Evolutionary conservation across 2,113 vertebrate genomes (phyloP), one percentile per base, ranked within the genome.

Genomic region (Addax nasomaculatus): DNA sequence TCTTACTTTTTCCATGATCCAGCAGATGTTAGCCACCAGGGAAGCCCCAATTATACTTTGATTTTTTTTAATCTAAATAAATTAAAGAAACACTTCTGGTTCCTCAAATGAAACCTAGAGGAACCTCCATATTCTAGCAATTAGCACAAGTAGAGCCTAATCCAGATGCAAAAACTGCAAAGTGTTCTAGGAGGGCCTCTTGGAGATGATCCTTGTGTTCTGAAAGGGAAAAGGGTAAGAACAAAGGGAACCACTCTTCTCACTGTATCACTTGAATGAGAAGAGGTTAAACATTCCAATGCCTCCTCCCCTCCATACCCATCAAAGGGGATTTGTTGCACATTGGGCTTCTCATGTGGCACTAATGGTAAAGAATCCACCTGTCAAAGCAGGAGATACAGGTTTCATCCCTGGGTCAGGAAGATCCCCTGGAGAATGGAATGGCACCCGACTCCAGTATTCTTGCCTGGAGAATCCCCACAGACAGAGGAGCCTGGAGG

Each of bases 171-270:
- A 83, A 80, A 89, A 4, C 14, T 49, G 33, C 3, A 13, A 39
- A 49, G 33, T 27, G 13, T 25, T 39, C 3, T 3, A 10, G 19
- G 6, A 15, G 25, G 36, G 7, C 17, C 23, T 39, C 17, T 13
- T 10, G 4, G 21, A 58, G 33, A 30, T 9, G 2, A 21, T 7
- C 6, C 30, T 27, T 57, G 49, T 62, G 3, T 29, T 49, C 36
- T 21, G 23, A 45, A 39, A 11, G 23, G 8, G 4, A 1, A 0
- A 1, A 0, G 4, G n/a, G 7, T 49, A 64, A 36, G 76, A 58
- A 0, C 1, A n/a, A 49, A 45, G 29, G 70, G 27, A 67, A 3
- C 2, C 16, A 4, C 80, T 85, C 30, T 13, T 73, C 62, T 58
- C n/a, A 36, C 55, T 2, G 11, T 7, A 6, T 67, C 39, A 58